Conservation (phyloP, 1,140 invertebrate species). For the Cydia strobilella region DNA sequence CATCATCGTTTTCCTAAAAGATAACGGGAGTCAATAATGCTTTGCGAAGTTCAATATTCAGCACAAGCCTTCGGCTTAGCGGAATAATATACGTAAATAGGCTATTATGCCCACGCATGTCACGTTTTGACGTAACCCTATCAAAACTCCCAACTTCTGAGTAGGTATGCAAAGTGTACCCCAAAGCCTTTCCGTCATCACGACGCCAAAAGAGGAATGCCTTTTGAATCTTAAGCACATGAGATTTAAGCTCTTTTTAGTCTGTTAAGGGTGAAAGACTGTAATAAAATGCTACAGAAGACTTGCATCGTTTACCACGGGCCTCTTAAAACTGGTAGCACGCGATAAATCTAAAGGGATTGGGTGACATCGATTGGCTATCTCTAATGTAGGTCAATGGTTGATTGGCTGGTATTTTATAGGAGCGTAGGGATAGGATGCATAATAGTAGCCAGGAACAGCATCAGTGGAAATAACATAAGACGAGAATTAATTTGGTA, state of each 20-base stretch:
- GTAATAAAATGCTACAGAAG: conserved; percentile 11
- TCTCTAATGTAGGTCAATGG: conserved; percentile 19
- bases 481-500: background rate
- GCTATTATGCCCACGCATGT: background rate
- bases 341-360: conserved; percentile 25
- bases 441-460: background rate
- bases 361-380: conserved; percentile 20
- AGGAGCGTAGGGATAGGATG: background rate
- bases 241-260: background rate
- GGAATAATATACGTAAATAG: background rate
- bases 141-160: background rate
- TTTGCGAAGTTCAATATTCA: background rate
- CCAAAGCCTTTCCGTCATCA: background rate
- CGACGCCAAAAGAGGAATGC: background rate
- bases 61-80: background rate
- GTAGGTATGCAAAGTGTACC: background rate
- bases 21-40: background rate
- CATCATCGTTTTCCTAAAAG: background rate
- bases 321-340: conserved; percentile 5
- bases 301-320: conserved; percentile 28
- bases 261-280: background rate
- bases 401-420: conserved; percentile 7
- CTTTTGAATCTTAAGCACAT: background rate
- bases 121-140: conserved; percentile 13
- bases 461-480: background rate